Conservation (phyloP, 1,140 invertebrate species). For the Drosophila navojoa region DNA sequence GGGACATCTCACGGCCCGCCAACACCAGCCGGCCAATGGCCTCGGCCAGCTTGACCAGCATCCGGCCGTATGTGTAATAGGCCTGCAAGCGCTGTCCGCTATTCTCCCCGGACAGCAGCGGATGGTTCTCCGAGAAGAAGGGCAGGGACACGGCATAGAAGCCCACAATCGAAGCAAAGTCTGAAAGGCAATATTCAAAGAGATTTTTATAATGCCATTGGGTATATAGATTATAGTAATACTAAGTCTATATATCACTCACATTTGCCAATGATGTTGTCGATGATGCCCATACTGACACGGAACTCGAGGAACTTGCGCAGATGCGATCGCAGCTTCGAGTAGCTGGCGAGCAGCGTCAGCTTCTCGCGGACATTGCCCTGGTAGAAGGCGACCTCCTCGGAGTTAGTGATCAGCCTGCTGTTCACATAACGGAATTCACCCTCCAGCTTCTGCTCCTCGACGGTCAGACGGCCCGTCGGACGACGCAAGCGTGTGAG, state of each 20-base stretch:
- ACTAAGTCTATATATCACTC: too few relatives aligned
- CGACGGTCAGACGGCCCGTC: constrained; percentile 93
- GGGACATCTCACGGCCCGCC: constrained; percentile 96
- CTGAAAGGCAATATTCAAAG: constrained; percentile 84
- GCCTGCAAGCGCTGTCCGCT: constrained; percentile 90
- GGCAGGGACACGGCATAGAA: constrained; percentile 97
- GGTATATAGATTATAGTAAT: too few relatives aligned
- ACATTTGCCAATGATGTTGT: constrained; percentile 99
- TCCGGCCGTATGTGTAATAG: constrained; percentile 98
- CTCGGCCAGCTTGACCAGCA: constrained; percentile 98
- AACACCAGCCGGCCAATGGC: constrained; percentile 97
- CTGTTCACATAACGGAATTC: constrained; percentile 99
- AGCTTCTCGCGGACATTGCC: constrained; percentile 95
- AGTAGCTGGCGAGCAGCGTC: constrained; percentile 94
- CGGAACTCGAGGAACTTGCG: constrained; percentile 95
- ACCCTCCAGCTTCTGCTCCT: constrained; percentile 98
- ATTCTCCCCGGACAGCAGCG: constrained; percentile 86
- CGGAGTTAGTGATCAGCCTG: constrained; percentile 97
- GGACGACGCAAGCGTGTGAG: constrained; percentile 93
- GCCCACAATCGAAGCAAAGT: constrained; percentile 96
- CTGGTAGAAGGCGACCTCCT: constrained; percentile 98
- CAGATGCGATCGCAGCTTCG: constrained; percentile 94
- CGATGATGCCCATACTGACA: constrained; percentile 96
- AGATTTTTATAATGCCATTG: too few relatives aligned
- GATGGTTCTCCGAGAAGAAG: constrained; percentile 91